These are phyloP conservation scores for Alloscopus bannaensis DNA, from an alignment of 2,888 invertebrate genomes.

Conservation along the genomic window DNA sequence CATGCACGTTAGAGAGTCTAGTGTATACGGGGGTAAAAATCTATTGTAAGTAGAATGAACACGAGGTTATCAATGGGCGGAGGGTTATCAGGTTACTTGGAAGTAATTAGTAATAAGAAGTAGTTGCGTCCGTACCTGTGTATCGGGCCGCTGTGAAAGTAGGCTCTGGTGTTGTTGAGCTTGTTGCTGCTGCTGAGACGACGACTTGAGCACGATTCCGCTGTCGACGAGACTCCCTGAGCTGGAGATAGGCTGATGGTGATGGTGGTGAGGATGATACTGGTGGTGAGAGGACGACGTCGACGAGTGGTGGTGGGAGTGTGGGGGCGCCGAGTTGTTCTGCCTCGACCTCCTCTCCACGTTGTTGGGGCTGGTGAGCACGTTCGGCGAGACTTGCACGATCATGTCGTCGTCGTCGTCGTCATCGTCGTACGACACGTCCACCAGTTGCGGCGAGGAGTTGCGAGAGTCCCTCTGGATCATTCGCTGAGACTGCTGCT, in stretches of 20 bases:
- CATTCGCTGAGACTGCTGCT: conserved; percentile 5
- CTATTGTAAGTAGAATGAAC: neutral
- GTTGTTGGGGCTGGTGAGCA: conserved; percentile 21
- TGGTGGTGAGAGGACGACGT: neutral
- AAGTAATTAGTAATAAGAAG: too few species aligned
- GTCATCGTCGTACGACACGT: conserved; percentile 66
- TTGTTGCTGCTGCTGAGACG: conserved; percentile 2
- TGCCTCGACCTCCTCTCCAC: neutral
- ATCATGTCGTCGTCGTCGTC: conserved; percentile 62
- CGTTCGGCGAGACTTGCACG: conserved; percentile 65
- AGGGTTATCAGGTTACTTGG: too few species aligned
- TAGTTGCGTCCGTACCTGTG: neutral
- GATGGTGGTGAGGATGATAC: conserved; percentile 17
- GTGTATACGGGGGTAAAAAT: neutral
- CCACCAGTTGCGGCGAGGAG: conserved; percentile 64
- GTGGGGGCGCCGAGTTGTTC: neutral
- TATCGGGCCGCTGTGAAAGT: neutral
- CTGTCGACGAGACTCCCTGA: conserved; percentile 38
- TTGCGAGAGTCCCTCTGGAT: conserved; percentile 24
- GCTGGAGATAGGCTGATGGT: conserved; percentile 32
- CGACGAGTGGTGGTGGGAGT: neutral
- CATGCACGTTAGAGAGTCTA: too few species aligned
- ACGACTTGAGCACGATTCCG: conserved; percentile 34
- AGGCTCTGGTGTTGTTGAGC: neutral
- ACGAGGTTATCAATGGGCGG: too few species aligned